Base-by-base conservation (phyloP, 2,797 vertebrate species). In the Hyperoplus immaculatus region DNA sequence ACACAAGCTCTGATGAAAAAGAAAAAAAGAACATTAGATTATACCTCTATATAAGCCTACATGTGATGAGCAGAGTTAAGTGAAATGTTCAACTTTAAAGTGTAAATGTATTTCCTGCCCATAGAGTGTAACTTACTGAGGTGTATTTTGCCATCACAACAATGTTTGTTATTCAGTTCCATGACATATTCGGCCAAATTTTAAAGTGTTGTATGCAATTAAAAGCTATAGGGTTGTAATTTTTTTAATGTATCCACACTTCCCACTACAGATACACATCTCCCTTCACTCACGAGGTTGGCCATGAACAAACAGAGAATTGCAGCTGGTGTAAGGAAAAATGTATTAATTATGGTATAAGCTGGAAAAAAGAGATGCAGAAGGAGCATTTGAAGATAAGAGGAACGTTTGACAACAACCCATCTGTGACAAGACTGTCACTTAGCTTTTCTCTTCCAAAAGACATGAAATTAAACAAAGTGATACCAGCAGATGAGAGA, bases 1-100 rank as follows among this genome's bases (percentile, higher is more conserved):
- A 87, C 89, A 87, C 87, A 92, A 89, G 87, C 93, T 79, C 95
- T 97, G 77, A 70, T 81, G 81, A 87, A 84, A 54, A 55, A 50
- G 15, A 78, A 59, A 1, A 51, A 49, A 78, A 58, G 1, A 55
- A 51, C 0, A 42, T 58, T 56, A 45, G 9, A 70, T 51, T 16
- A 14, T 15, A 56, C 36, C 10, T 38, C 8, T 58, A 14, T 71
- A 58, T 15, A 42, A 29, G 3, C 29, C 5, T 13, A 13, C 16
- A 53, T 59, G 8, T 53, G 45, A 47, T 55, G 72, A 70, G 8
- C 11, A 42, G 12, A 53, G 51, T 73, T 43, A 12, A 62, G 67
- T 43, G 0, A 62, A 9, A 8, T 41, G 1, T 18, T 59, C 8
- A 41, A 8, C 8, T 2, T 8, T 62, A 38, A 29, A 8, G 6